Evolutionary conservation across 2,797 vertebrate species (phyloP).

Genomic region (Poecile montanus): DNA sequence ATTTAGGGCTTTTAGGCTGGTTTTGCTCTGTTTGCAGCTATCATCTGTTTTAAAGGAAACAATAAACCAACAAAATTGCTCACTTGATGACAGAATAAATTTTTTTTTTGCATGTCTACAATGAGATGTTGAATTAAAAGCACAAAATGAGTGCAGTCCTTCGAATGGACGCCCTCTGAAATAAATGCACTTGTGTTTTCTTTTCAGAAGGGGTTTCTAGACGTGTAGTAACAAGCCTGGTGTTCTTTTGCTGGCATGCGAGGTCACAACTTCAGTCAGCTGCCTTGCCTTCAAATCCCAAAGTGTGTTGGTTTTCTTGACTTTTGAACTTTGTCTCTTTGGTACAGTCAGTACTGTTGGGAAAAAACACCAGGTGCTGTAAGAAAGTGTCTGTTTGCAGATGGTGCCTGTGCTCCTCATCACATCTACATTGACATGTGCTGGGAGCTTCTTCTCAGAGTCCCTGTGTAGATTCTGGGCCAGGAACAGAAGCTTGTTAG

Average conservation of each 20-base stretch:
- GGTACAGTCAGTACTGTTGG: not conserved
- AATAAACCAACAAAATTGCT: slow-evolving; percentile 17
- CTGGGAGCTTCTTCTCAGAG: not conserved
- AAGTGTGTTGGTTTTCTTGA: not conserved
- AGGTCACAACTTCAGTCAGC: slow-evolving; percentile 6
- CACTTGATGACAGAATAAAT: slow-evolving; percentile 6
- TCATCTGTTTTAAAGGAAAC: slow-evolving; percentile 6
- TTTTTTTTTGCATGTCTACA: slow-evolving; percentile 3
- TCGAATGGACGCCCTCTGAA: not conserved
- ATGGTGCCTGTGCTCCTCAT: not conserved
- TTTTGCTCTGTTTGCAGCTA: not conserved
- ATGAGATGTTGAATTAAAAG: slow-evolving; percentile 27
- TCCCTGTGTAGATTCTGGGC: not conserved
- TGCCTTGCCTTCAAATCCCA: not conserved
- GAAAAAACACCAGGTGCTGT: not conserved
- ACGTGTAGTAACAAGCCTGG: not conserved
- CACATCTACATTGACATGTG: not conserved
- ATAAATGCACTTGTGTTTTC: not conserved
- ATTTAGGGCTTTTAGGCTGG: slow-evolving; percentile 30
- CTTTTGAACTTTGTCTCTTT: not conserved
- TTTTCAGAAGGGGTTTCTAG: not conserved
- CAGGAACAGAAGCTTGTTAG: not conserved
- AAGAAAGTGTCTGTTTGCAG: not conserved
- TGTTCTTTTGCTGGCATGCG: not conserved
- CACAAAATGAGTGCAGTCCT: not conserved